Base-by-base conservation (phyloP, 2,797 vertebrate genomes). In the Premnoplex brunnescens region DNA sequence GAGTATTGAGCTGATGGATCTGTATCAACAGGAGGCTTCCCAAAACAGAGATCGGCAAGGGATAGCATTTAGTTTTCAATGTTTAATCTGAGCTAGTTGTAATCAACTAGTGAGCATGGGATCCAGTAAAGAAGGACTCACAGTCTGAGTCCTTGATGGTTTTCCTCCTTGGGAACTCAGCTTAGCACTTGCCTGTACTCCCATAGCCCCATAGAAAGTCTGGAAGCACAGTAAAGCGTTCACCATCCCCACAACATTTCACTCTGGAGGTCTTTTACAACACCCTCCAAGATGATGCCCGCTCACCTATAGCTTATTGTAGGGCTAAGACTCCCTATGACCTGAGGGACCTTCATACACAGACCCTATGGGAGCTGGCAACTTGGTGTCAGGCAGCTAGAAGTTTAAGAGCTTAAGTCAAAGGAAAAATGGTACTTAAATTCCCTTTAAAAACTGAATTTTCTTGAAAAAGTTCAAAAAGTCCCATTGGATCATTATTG, bases 91-190 rank as follows among this genome's bases (percentile, higher is more conserved):
- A 37, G 68, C 23, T 34, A 60, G 19, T 14, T 67, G 51, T 37
- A 75, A 60, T 46, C n/a, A 13, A 39, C 24, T 27, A 0, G 0
- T 37, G 32, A 52, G 37, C 0, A 0, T 0, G 55, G 52, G 54
- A 51, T 62, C 46, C 1, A 1, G 9, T 51, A 24, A 62, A 79
- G 34, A 62, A 58, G 48, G 39, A 85, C 20, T 69, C 56, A 17
- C 2, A 27, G 11, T 30, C n/a, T 17, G 44, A 73, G 18, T 46
- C 32, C 34, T 41, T 8, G 14, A 32, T 36, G 58, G 19, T 34
- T 3, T 81, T 26, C 9, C 7, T 11, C 8, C 24, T 46, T 21
- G 1, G n/a, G 43, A 74, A 4, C 15, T 46, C 56, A 73, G 32
- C 24, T 43, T 62, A 78, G 49, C 66, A 51, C 11, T 34, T 48